These are phyloP conservation scores for Sylvilagus floridanus DNA, from an alignment of 2,797 vertebrate genomes.

Conservation along the genomic window DNA sequence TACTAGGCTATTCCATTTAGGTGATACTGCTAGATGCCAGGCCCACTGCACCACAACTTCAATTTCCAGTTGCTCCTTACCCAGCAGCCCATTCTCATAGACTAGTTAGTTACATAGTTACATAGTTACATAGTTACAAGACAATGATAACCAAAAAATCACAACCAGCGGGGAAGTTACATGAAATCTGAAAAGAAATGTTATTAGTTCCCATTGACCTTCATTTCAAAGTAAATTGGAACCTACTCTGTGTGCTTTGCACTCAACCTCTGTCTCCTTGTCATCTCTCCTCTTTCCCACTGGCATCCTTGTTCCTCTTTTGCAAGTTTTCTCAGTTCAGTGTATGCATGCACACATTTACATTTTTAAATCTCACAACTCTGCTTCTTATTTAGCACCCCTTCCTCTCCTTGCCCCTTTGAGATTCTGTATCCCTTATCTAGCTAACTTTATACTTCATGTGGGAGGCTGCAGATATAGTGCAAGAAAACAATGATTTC, in stretches of 20 bases:
- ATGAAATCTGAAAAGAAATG: constrained; percentile 22
- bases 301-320: background rate
- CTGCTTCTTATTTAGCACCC: background rate
- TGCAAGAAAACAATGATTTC: background rate
- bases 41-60: background rate
- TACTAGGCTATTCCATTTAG: background rate
- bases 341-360: background rate
- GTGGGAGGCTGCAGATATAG: too few relatives aligned
- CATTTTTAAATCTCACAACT: background rate
- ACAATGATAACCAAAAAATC: background rate
- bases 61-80: background rate
- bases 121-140: background rate
- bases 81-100: background rate
- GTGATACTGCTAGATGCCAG: background rate
- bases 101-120: background rate
- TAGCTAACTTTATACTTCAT: background rate
- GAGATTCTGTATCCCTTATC: background rate
- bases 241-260: background rate
- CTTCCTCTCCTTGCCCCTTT: background rate
- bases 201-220: background rate
- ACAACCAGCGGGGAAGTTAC: background rate
- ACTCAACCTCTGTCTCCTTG: background rate
- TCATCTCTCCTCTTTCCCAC: background rate
- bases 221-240: constrained; percentile 19
- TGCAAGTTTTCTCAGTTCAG: background rate